These are phyloP conservation scores for Xylota segnis DNA, from an alignment of 2,888 invertebrate species.

Conservation along the genomic window DNA sequence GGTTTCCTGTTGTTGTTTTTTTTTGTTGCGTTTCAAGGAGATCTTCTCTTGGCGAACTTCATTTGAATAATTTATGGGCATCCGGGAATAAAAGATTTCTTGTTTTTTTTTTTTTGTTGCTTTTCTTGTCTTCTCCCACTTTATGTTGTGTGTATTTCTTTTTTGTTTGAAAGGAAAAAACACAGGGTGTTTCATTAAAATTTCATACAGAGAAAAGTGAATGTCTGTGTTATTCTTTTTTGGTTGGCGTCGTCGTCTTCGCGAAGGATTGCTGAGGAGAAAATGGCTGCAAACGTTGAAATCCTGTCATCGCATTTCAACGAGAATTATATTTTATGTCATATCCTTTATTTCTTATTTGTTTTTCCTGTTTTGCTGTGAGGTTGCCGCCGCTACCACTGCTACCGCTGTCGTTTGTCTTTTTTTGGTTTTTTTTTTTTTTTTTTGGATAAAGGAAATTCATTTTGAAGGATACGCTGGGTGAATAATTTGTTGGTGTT, in stretches of 20 bases:
- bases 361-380: slow-evolving; percentile 45
- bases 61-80: slow-evolving; percentile 77
- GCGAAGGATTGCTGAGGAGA: slow-evolving; percentile 44
- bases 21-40: slow-evolving; percentile 23
- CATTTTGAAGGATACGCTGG: slow-evolving; percentile 62
- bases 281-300: slow-evolving; percentile 74
- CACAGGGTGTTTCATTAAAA: slow-evolving; percentile 76
- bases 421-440: neutral
- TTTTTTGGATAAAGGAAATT: slow-evolving; percentile 26
- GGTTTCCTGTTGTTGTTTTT: slow-evolving; percentile 71
- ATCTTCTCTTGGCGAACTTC: slow-evolving; percentile 59
- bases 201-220: slow-evolving; percentile 69
- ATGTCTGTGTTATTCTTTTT: slow-evolving; percentile 58
- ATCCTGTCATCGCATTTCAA: slow-evolving; percentile 76
- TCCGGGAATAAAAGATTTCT: slow-evolving; percentile 72
- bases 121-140: slow-evolving; percentile 12
- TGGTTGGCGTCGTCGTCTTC: slow-evolving; percentile 26
- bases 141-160: slow-evolving; percentile 45
- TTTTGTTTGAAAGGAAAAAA: slow-evolving; percentile 20
- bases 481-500: slow-evolving; percentile 72
- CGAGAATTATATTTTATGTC: slow-evolving; percentile 76
- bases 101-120: slow-evolving; percentile 14
- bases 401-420: slow-evolving; percentile 25
- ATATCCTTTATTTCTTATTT: slow-evolving; percentile 73
- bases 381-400: slow-evolving; percentile 8